Conservation (phyloP, 2,888 invertebrate species). For the Pilophorus perplexus region DNA sequence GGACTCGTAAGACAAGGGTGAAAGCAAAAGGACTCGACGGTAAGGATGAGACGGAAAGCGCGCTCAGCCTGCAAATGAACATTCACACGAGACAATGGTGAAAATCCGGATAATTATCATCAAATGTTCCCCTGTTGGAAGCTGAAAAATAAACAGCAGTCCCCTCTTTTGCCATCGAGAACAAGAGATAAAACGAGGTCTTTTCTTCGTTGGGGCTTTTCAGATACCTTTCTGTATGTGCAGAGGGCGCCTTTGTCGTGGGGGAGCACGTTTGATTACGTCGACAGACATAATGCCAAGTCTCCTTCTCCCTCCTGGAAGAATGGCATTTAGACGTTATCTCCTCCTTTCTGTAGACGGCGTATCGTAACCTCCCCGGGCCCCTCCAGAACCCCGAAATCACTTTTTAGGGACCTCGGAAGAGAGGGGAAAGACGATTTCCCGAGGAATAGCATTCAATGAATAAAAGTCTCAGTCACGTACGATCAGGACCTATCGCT, state of each 20-base stretch:
- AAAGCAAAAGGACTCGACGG: too few relatives aligned
- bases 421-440: too few relatives aligned
- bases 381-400: neutral
- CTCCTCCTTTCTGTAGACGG: constrained; percentile 13
- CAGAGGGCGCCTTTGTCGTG: constrained; percentile 4
- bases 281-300: constrained; percentile 19
- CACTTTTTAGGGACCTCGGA: neutral
- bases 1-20: too few relatives aligned
- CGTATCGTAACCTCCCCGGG: neutral
- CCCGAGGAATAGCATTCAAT: constrained; percentile 18
- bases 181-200: constrained; percentile 27
- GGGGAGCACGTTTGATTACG: constrained; percentile 30
- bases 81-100: constrained; percentile 31
- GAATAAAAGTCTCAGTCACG: constrained; percentile 18
- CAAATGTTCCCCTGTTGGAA: constrained; percentile 23
- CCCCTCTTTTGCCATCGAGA: neutral
- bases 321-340: constrained; percentile 16
- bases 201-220: constrained; percentile 11
- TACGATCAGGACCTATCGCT: constrained; percentile 21
- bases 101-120: constrained; percentile 37
- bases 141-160: constrained; percentile 34
- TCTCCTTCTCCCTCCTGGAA: neutral
- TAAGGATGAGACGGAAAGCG: too few relatives aligned
- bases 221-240: constrained; percentile 1
- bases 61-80: constrained; percentile 33